Evolutionary conservation across 2,888 invertebrate species (phyloP).

Genomic region (Patella caerulea): DNA sequence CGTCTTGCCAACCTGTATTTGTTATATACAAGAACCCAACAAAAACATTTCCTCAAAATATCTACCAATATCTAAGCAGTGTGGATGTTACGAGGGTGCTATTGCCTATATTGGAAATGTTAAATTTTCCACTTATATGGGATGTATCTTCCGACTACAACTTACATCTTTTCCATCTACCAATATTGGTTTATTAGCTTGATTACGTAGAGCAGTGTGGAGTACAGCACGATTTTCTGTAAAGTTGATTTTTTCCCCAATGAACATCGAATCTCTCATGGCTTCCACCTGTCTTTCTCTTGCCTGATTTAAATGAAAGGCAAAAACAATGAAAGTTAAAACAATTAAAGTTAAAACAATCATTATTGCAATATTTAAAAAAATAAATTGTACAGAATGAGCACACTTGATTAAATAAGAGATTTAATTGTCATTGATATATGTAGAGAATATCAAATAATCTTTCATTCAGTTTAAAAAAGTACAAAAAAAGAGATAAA

Average conservation of each 20-base stretch:
- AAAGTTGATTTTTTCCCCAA: constrained; percentile 95
- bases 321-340: no score
- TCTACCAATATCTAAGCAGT: no score
- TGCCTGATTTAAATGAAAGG: constrained; percentile 72
- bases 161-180: constrained; percentile 89
- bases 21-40: no score
- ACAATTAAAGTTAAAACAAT: no score
- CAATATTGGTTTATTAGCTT: constrained; percentile 82
- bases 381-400: background rate
- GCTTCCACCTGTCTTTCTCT: constrained; percentile 84
- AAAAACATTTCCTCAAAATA: no score
- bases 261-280: constrained; percentile 91
- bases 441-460: background rate
- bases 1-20: no score
- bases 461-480: background rate
- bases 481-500: background rate
- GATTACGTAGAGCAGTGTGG: constrained; percentile 93
- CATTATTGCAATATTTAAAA: no score
- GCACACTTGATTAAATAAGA: background rate
- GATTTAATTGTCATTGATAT: background rate
- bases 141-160: constrained; percentile 10
- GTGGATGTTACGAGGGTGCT: background rate
- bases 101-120: background rate
- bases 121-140: no score
- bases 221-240: constrained; percentile 97